Percentiles rank a stretch among this genome's conserved stretches.
Evolutionary conservation across 1,140 invertebrate genomes (phyloP).

Genomic region (Cryptotermes secundus): DNA sequence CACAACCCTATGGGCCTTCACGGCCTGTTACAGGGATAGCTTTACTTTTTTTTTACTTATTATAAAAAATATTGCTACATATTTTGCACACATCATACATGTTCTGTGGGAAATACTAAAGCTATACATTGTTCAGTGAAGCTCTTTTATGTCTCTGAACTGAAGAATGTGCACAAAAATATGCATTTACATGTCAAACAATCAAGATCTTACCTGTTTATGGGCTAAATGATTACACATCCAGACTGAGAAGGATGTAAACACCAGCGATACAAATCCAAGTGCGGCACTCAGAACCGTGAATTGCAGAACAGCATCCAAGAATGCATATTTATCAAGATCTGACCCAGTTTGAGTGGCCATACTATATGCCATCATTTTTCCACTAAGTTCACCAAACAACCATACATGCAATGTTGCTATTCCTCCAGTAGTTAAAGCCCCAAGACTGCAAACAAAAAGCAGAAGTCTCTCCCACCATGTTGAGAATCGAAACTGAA

Average conservation of each 20-base stretch:
- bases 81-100: too few species aligned
- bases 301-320: slow-evolving; percentile 34
- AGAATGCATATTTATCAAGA: slow-evolving; percentile 25
- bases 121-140: too few species aligned
- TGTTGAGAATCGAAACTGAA: slow-evolving; percentile 61
- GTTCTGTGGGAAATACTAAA: too few species aligned
- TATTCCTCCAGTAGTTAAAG: slow-evolving; percentile 58
- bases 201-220: slow-evolving; percentile 40
- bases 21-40: too few species aligned
- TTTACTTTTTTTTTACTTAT: too few species aligned
- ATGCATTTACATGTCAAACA: too few species aligned
- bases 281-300: slow-evolving; percentile 41
- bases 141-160: too few species aligned
- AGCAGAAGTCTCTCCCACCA: slow-evolving; percentile 59
- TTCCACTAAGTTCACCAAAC: slow-evolving; percentile 60
- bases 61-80: too few species aligned
- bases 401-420: slow-evolving; percentile 67
- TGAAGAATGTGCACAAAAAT: too few species aligned
- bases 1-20: too few species aligned
- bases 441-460: slow-evolving; percentile 56
- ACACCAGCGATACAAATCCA: slow-evolving; percentile 40
- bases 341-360: too few species aligned
- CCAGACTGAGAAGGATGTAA: slow-evolving; percentile 45
- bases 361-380: not conserved
- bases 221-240: slow-evolving; percentile 45